Evolutionary conservation across 2,113 vertebrate genomes (phyloP).

Genomic region (Lophotis ruficrista): DNA sequence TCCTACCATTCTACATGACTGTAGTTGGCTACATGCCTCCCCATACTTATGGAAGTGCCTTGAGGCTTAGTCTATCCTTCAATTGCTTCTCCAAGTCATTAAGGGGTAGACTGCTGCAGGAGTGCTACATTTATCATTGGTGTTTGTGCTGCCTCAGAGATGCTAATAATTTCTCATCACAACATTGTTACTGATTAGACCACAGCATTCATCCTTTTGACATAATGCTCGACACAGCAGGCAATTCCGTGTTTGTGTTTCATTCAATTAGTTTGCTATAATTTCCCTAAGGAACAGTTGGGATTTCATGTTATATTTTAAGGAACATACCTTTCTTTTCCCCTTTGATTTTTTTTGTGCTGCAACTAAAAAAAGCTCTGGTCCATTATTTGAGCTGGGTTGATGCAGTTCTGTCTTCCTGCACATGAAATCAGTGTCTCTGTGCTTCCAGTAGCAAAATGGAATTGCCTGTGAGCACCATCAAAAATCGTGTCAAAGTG

Average conservation of each 20-base stretch:
- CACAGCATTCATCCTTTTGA: conserved; percentile 18
- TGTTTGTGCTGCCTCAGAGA: neutral
- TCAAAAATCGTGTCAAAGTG: neutral
- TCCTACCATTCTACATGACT: neutral
- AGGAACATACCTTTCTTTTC: neutral
- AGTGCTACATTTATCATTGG: neutral
- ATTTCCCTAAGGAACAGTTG: conserved; percentile 17
- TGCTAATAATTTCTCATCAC: neutral
- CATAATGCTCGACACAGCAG: neutral
- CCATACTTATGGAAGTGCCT: neutral
- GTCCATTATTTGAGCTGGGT: neutral
- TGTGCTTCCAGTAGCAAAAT: neutral
- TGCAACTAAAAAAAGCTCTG: accelerated
- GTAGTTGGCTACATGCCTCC: neutral
- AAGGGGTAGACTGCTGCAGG: neutral
- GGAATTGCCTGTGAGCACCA: neutral
- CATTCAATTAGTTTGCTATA: conserved; percentile 13
- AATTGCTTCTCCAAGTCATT: neutral
- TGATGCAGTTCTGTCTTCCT: neutral
- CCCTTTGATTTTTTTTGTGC: neutral
- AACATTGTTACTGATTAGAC: conserved; percentile 8
- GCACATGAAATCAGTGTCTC: neutral
- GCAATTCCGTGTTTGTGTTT: neutral
- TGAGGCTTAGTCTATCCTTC: neutral
- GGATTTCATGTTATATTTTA: neutral